phyloP scores from a whole-genome alignment of 2,113 vertebrate genomes.

The Egretta garzetta region DNA sequence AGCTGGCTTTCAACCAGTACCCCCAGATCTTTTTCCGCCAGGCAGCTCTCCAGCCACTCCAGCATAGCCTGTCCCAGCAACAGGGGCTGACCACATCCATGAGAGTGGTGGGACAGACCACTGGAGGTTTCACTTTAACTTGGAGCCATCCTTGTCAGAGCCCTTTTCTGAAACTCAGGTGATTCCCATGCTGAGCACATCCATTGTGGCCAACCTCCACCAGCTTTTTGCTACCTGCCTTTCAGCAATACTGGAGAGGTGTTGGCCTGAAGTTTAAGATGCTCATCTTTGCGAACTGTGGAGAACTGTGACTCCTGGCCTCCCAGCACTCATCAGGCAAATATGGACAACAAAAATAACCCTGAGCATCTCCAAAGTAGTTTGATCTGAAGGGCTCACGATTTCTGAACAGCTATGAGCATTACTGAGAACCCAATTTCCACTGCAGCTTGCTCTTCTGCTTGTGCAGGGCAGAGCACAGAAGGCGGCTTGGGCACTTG shows the following conservation, averaged over 20 bases:
- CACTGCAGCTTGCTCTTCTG: neutral
- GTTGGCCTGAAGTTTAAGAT: neutral
- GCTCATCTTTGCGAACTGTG: accelerated
- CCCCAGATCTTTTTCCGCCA: too few species aligned
- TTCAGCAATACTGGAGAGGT: neutral
- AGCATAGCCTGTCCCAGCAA: neutral
- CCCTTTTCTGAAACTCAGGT: neutral
- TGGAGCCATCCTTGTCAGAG: neutral
- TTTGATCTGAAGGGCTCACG: neutral
- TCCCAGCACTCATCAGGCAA: neutral
- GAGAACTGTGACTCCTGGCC: neutral
- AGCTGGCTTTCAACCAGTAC: too few species aligned
- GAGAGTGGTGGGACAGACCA: neutral
- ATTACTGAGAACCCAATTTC: neutral
- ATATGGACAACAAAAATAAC: neutral
- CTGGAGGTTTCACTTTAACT: neutral
- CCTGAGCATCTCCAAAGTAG: neutral
- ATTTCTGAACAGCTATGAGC: neutral
- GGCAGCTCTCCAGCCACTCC: too few species aligned
- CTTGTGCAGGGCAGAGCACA: neutral
- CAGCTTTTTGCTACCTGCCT: neutral
- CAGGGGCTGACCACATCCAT: accelerated
- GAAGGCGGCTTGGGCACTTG: neutral
- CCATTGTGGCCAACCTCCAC: neutral
- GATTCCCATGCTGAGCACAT: neutral